Percentiles rank a stretch among this genome's conserved stretches.
phyloP scores from a whole-genome alignment of 2,888 invertebrate species.

The Molanna angustata region DNA sequence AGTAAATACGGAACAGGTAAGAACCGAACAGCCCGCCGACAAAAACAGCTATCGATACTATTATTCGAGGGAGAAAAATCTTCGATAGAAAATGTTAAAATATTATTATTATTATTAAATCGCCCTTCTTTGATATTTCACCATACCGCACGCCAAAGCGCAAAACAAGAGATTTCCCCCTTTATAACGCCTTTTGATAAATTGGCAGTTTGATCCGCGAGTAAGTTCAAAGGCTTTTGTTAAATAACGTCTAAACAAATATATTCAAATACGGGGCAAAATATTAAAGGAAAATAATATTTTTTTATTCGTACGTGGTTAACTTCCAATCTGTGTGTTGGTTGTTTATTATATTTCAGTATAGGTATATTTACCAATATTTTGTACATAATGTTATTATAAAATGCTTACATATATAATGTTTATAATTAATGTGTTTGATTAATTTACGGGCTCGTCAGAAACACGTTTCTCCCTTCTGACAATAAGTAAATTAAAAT shows the following conservation, averaged over 20 bases:
- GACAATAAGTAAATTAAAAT: too few species aligned
- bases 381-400: too few species aligned
- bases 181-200: constrained; percentile 18
- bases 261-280: constrained; percentile 19
- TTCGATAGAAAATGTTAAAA: constrained; percentile 30
- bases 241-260: constrained; percentile 31
- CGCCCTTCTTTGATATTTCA: constrained; percentile 21
- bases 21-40: neutral
- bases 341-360: too few species aligned
- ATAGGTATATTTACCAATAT: too few species aligned
- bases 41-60: neutral
- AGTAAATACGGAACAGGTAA: too few species aligned
- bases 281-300: constrained; percentile 8
- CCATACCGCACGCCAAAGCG: constrained; percentile 16
- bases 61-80: constrained; percentile 17
- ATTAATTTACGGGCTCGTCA: too few species aligned
- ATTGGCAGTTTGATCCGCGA: constrained; percentile 30
- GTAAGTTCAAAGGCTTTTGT: constrained; percentile 32
- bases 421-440: too few species aligned
- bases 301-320: constrained; percentile 4
- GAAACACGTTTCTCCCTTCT: too few species aligned
- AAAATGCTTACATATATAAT: too few species aligned
- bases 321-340: too few species aligned
- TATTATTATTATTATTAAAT: too few species aligned
- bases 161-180: constrained; percentile 25